These are phyloP conservation scores for Phainopepla nitens DNA, from an alignment of 2,113 vertebrate species.

Conservation along the genomic window DNA sequence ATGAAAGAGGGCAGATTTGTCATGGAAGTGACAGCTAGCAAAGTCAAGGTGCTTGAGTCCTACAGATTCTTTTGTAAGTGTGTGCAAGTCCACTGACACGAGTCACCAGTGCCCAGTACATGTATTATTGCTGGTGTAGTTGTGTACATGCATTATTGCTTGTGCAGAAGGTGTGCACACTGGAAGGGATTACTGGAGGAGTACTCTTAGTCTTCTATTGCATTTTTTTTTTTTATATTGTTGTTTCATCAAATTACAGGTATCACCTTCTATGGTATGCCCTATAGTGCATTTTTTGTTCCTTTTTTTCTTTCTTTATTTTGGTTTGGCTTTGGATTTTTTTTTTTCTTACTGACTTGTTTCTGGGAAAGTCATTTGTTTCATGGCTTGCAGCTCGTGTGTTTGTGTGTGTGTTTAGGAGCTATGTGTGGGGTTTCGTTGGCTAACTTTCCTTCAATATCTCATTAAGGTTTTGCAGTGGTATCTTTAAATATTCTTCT, in stretches of 20 bases:
- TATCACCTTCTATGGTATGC: conserved; percentile 20
- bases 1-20: not conserved
- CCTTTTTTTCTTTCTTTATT: not conserved
- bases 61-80: not conserved
- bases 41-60: not conserved
- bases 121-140: not conserved
- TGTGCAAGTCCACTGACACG: not conserved
- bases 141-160: not conserved
- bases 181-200: not conserved
- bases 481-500: conserved; percentile 13
- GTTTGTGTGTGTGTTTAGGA: conserved; percentile 63
- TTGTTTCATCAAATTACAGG: conserved; percentile 42
- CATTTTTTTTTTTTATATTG: conserved; percentile 30
- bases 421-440: conserved; percentile 70
- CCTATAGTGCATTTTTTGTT: not conserved
- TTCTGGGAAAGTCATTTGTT: conserved; percentile 85
- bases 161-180: conserved; percentile 8
- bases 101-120: not conserved
- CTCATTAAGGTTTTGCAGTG: conserved; percentile 73
- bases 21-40: not conserved
- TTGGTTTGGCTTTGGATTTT: not conserved
- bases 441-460: conserved; percentile 68
- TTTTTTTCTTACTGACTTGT: conserved; percentile 71
- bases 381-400: conserved; percentile 69
- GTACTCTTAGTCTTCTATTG: conserved; percentile 33